phyloP scores from a whole-genome alignment of 2,113 vertebrate species.

The Campylomormyrus numenius region DNA sequence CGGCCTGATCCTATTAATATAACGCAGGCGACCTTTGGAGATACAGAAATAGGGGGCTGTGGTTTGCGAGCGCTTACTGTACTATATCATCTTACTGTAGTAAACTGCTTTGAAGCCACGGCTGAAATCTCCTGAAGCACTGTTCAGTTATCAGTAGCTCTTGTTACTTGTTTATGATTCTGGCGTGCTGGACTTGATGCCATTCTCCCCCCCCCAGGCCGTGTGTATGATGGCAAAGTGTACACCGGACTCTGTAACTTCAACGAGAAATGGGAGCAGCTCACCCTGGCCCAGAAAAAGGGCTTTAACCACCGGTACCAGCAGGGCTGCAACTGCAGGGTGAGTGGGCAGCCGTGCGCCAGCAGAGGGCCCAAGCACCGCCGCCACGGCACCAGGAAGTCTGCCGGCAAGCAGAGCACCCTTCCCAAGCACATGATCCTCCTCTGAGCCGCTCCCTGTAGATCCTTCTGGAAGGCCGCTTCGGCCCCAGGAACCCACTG shows the following conservation, averaged over 20 bases:
- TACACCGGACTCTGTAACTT: slow-evolving; percentile 96
- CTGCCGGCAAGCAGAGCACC: slow-evolving; percentile 14
- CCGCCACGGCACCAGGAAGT: neutral
- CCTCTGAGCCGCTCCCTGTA: neutral
- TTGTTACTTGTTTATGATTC: neutral
- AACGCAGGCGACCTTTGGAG: neutral
- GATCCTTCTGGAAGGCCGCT: neutral
- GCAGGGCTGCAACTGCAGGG: slow-evolving; percentile 93
- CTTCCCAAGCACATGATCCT: slow-evolving; percentile 25
- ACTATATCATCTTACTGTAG: neutral
- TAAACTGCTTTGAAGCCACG: neutral
- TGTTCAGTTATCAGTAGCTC: neutral
- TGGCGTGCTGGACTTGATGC: neutral
- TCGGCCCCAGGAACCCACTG: neutral
- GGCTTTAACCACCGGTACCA: slow-evolving; percentile 94
- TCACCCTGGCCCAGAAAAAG: slow-evolving; percentile 88
- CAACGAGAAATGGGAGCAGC: slow-evolving; percentile 86
- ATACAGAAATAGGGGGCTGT: neutral
- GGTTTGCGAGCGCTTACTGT: slow-evolving; percentile 9
- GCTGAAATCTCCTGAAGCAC: neutral
- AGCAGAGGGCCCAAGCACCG: neutral
- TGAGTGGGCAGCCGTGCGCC: slow-evolving; percentile 48
- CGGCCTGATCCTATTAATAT: neutral
- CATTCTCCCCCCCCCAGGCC: slow-evolving; percentile 56
- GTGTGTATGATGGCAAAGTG: slow-evolving; percentile 86